Evolutionary conservation across 2,113 vertebrate species (phyloP), one percentile per base, ranked within the genome.

Genomic region (Melanerpes formicivorus): DNA sequence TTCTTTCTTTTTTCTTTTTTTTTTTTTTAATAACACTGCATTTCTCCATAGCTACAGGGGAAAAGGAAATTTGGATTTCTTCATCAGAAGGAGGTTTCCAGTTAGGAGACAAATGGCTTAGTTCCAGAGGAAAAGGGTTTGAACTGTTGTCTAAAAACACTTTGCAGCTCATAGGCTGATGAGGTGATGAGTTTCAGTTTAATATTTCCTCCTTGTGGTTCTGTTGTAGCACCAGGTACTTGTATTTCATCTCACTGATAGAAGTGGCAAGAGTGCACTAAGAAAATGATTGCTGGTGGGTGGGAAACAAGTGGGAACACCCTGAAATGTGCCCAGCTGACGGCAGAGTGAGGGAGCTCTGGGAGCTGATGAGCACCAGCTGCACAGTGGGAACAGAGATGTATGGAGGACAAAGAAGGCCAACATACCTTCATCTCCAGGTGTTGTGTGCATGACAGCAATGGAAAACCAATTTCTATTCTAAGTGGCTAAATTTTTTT

Each of bases 341-440:
- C 72, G 81, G 72, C 56, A 40, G 30, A 18, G 48, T 21, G 58
- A 74, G 86, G 64, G 54, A 17, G 8, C 46, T 74, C 87, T 2
- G 37, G 34, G 59, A 84, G 70, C 64, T 48, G 79, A n/a, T 7
- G 55, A 27, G 63, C 56, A 19, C 9, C 40, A 67, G 32, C 14
- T 5, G 1, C 3, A 5, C 1, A 6, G 69, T 9, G 66, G 58
- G 78, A 73, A 18, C 1, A 26, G 62, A 87, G 88, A 62, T 19
- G 59, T 54, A 37, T 29, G 55, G 67, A 78, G 60, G 52, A 34
- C 78, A 78, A 94, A 93, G 59, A 10, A 84, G 66, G 62, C 67
- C 55, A 30, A 10, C 2, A 7, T 56, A 70, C 48, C 89, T 80
- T 67, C 37, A 5, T 59, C 55, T 89, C 26, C n/a, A 81, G 42